These are phyloP conservation scores for Bruchidius siliquastri DNA, from an alignment of 2,888 invertebrate genomes.

Conservation along the genomic window DNA sequence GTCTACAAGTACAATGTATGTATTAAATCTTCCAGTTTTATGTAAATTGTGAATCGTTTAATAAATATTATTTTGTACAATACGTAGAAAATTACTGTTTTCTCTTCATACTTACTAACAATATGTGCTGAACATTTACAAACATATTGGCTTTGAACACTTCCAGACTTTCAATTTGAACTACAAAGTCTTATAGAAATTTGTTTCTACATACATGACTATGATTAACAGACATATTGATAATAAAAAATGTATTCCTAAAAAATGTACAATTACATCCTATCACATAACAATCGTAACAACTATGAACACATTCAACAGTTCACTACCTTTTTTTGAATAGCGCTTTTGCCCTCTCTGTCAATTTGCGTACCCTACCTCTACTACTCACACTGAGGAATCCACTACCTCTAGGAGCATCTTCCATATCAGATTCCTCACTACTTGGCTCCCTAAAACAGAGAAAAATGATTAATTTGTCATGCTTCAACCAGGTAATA, in stretches of 20 bases:
- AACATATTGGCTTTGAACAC: not conserved
- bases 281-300: not conserved
- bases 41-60: not conserved
- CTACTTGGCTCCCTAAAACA: constrained; percentile 6
- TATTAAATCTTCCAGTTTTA: not conserved
- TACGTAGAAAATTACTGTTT: not conserved
- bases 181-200: not conserved
- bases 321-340: constrained; percentile 30
- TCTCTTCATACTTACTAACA: not conserved
- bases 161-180: not conserved
- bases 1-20: not conserved
- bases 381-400: constrained; percentile 63
- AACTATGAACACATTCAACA: not conserved
- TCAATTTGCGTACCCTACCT: constrained; percentile 78
- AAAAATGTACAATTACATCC: not conserved
- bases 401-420: constrained; percentile 3
- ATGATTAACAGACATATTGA: not conserved
- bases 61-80: not conserved
- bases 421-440: constrained; percentile 40
- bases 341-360: constrained; percentile 68
- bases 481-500: too few relatives aligned
- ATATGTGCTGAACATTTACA: too few relatives aligned
- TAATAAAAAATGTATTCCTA: not conserved
- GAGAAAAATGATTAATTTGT: too few relatives aligned
- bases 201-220: not conserved